phyloP scores from a whole-genome alignment of 2,797 vertebrate genomes.

The Morus bassanus region DNA sequence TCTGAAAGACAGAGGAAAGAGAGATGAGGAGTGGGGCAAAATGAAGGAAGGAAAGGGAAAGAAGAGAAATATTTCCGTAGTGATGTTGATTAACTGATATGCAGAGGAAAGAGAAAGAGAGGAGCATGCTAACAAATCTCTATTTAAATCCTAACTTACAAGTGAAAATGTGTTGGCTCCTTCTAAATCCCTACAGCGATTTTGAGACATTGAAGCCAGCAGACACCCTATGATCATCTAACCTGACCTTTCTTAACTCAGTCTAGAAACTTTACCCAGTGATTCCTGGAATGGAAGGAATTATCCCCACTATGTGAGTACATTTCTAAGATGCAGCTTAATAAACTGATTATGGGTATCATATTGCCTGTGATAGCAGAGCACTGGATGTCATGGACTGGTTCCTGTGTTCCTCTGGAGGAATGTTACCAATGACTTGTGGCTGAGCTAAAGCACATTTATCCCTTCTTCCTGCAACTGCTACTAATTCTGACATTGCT shows the following conservation, averaged over 20 bases:
- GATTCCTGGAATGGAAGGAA: conserved; percentile 56
- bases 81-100: neutral
- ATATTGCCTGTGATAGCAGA: conserved; percentile 25
- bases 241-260: conserved; percentile 55
- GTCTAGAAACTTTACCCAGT: conserved; percentile 51
- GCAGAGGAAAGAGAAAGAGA: neutral
- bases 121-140: neutral
- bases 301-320: conserved; percentile 59
- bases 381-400: conserved; percentile 5
- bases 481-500: conserved; percentile 34
- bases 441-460: conserved; percentile 9
- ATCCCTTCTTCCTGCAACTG: conserved; percentile 48
- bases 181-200: conserved; percentile 56
- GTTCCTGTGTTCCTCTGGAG: conserved; percentile 21
- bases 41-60: neutral
- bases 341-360: conserved; percentile 67
- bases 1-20: neutral
- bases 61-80: neutral
- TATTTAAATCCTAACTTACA: conserved; percentile 42
- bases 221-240: conserved; percentile 46
- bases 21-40: neutral
- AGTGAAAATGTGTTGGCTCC: conserved; percentile 68
- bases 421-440: conserved; percentile 39
- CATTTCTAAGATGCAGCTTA: conserved; percentile 63
- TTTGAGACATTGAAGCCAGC: conserved; percentile 33